Evolutionary conservation across 1,140 invertebrate genomes (phyloP).

Genomic region (Conus ventricosus): DNA sequence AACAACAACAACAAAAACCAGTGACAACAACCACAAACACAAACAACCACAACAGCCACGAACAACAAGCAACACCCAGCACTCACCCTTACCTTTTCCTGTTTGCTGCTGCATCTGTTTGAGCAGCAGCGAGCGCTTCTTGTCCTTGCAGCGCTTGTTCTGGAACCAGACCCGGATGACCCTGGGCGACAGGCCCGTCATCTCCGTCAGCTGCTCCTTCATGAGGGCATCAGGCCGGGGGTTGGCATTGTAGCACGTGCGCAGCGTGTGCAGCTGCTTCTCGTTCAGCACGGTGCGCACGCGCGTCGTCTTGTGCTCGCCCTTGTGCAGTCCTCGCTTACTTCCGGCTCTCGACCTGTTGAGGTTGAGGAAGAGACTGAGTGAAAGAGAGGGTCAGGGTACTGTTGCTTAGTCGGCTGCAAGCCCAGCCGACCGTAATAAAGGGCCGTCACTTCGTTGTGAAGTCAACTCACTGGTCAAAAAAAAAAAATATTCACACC

Average conservation of each 20-base stretch:
- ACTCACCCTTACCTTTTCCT: slow-evolving; percentile 79
- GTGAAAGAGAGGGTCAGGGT: no score
- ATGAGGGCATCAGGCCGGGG: slow-evolving; percentile 98
- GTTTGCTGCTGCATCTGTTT: slow-evolving; percentile 97
- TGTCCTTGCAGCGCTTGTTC: slow-evolving; percentile 99
- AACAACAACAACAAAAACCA: background rate
- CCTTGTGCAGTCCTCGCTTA: slow-evolving; percentile 58
- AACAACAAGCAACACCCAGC: background rate
- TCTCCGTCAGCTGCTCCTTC: slow-evolving; percentile 99
- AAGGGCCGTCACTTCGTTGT: no score
- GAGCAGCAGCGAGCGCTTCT: slow-evolving; percentile 97
- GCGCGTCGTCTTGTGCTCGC: slow-evolving; percentile 89
- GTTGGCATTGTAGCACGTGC: slow-evolving; percentile 95
- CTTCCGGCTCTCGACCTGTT: slow-evolving; percentile 19
- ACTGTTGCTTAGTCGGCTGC: no score
- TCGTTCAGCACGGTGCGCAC: slow-evolving; percentile 98
- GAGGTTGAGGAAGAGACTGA: no score
- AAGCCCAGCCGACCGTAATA: no score
- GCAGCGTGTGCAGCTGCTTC: slow-evolving; percentile 96
- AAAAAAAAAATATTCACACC: no score
- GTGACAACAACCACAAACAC: background rate
- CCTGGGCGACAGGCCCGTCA: slow-evolving; percentile 95
- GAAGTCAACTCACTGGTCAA: no score
- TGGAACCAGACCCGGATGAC: slow-evolving; percentile 99
- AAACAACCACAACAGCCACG: slow-evolving; percentile 3